Conservation (phyloP, 2,888 invertebrate species). For the Cheilosia scutellata region DNA sequence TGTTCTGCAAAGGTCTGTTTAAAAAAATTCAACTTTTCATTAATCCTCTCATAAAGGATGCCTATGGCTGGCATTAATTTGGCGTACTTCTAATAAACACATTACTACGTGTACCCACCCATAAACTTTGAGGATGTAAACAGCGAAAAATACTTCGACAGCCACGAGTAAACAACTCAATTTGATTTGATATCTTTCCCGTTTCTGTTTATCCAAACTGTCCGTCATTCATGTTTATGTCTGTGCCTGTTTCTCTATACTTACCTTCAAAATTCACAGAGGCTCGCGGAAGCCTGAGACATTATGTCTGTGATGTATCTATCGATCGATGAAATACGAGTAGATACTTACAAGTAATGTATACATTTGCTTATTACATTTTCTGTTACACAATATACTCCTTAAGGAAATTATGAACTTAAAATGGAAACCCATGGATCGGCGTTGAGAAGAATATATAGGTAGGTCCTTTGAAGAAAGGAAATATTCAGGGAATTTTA, state of each 20-base stretch:
- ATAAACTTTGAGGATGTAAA: neutral
- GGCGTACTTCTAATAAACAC: neutral
- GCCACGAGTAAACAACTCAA: slow-evolving; percentile 53
- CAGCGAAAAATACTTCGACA: slow-evolving; percentile 28
- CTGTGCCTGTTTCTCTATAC: slow-evolving; percentile 23
- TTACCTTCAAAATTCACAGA: neutral
- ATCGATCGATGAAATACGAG: slow-evolving; percentile 18
- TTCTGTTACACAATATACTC: too few species aligned
- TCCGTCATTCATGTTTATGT: slow-evolving; percentile 27
- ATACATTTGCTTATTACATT: too few species aligned
- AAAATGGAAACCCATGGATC: too few species aligned
- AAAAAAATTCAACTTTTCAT: slow-evolving; percentile 2
- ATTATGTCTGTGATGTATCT: neutral
- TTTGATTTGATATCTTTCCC: slow-evolving; percentile 53
- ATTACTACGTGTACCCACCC: neutral
- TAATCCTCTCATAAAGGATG: neutral
- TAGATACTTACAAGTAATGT: slow-evolving; percentile 4
- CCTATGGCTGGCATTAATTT: neutral
- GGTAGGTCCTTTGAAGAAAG: neutral
- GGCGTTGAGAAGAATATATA: too few species aligned
- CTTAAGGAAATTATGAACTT: too few species aligned
- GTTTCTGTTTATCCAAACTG: slow-evolving; percentile 47
- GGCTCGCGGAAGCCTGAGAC: neutral
- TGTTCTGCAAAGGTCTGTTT: neutral
- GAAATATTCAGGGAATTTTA: neutral